These are phyloP conservation scores for Podarcis siculus DNA, from an alignment of 2,797 vertebrate genomes.

Conservation along the genomic window DNA sequence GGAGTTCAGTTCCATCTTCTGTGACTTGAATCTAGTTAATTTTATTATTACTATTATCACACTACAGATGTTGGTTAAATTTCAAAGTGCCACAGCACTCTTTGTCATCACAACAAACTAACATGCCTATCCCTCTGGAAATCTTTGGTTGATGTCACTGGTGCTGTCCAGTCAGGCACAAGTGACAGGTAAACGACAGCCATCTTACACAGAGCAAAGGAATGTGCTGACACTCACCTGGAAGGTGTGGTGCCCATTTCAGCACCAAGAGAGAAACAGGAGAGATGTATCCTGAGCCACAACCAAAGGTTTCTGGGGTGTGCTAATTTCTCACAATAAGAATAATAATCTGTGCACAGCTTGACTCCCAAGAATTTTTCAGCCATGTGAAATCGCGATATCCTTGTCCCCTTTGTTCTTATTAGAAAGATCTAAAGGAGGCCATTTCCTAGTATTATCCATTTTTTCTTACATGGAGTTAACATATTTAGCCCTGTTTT, in stretches of 20 bases:
- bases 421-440: conserved; percentile 72
- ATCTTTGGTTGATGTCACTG: neutral
- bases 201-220: conserved; percentile 3
- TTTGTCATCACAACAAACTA: neutral
- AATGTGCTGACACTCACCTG: neutral
- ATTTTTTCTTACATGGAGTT: conserved; percentile 46
- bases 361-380: neutral
- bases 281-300: neutral
- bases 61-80: too few relatives aligned
- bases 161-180: neutral
- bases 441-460: conserved; percentile 57
- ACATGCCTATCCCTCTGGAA: neutral
- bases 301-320: neutral
- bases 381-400: conserved; percentile 53
- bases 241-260: neutral
- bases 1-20: too few relatives aligned
- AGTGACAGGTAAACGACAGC: neutral
- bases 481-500: conserved; percentile 48
- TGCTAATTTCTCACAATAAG: neutral
- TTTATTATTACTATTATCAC: neutral
- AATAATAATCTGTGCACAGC: neutral
- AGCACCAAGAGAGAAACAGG: neutral
- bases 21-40: neutral
- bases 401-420: conserved; percentile 17
- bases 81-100: neutral